A percentile compares a stretch with the other conserved stretches of the same genome.
These are phyloP conservation scores for Empidonax alnorum DNA, from an alignment of 2,113 vertebrate species.

Conservation along the genomic window DNA sequence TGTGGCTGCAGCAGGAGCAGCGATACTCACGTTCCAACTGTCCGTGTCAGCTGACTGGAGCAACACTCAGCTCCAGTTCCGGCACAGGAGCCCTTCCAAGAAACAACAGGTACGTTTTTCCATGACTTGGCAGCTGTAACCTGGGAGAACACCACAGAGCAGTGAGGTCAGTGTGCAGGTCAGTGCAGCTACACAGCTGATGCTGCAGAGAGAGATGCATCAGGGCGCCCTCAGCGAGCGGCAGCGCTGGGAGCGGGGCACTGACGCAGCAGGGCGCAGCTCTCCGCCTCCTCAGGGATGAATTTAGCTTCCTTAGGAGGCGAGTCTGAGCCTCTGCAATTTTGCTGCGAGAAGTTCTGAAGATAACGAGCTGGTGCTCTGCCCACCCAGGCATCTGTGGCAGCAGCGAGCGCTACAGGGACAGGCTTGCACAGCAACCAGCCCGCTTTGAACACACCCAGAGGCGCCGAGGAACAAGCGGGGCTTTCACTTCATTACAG, in stretches of 20 bases:
- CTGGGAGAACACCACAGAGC: background rate
- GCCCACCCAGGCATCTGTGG: background rate
- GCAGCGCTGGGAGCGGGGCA: background rate
- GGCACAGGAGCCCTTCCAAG: background rate
- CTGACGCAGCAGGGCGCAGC: background rate
- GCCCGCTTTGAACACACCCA: fast-evolving
- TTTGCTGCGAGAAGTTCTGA: background rate
- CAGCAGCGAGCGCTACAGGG: background rate
- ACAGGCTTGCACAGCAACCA: background rate
- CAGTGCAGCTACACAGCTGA: background rate
- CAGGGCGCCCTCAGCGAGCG: background rate
- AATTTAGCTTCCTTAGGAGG: background rate
- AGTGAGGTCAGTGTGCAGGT: background rate
- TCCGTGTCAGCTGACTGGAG: background rate
- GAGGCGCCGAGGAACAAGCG: fast-evolving
- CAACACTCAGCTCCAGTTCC: fast-evolving
- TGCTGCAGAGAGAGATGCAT: background rate
- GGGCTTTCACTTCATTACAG: background rate
- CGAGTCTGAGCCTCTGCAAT: background rate
- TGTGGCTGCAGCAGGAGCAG: background rate
- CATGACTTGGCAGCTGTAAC: background rate
- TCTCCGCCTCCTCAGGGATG: background rate
- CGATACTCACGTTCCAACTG: background rate
- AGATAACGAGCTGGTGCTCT: background rate
- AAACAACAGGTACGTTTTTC: fast-evolving